Percentiles rank a stretch among this genome's conserved stretches.
phyloP scores from a whole-genome alignment of 2,797 vertebrate species.

The Microcaecilia unicolor region DNA sequence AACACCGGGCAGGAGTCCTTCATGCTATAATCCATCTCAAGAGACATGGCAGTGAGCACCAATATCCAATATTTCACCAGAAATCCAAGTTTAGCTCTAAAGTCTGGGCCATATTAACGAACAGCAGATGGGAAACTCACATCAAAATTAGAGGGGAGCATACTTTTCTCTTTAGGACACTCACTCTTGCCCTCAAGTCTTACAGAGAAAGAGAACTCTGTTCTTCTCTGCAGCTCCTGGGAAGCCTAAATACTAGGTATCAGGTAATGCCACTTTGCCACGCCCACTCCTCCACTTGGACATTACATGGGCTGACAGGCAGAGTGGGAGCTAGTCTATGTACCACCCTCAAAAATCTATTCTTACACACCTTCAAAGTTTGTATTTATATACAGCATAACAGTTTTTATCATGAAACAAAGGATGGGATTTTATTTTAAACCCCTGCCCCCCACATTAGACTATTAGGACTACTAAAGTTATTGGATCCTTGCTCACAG shows the following conservation, averaged over 20 bases:
- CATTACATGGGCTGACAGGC: conserved; percentile 2
- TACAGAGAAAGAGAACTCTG: conserved; percentile 7
- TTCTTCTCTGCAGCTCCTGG: neutral
- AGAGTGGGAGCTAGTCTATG: conserved; percentile 9
- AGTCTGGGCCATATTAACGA: too few species aligned
- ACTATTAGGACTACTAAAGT: too few species aligned
- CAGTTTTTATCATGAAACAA: too few species aligned
- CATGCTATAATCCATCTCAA: conserved; percentile 60
- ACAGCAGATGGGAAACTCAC: conserved; percentile 49
- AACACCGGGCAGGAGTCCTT: conserved; percentile 61
- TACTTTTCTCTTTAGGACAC: conserved; percentile 18
- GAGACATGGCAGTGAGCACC: neutral
- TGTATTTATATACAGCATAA: too few species aligned
- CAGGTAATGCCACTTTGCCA: neutral
- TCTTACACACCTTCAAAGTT: too few species aligned
- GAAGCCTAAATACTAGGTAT: neutral
- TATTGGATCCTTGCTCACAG: too few species aligned
- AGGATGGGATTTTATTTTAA: too few species aligned
- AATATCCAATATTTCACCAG: neutral
- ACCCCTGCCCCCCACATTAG: too few species aligned
- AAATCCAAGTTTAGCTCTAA: neutral
- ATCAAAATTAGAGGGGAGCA: conserved; percentile 28
- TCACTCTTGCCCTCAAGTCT: conserved; percentile 24
- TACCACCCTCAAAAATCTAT: too few species aligned
- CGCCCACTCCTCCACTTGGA: conserved; percentile 4